A percentile compares a stretch with the other conserved stretches of the same genome.
These are phyloP conservation scores for Argyrosomus japonicus DNA, from an alignment of 2,113 vertebrate genomes.

Conservation along the genomic window DNA sequence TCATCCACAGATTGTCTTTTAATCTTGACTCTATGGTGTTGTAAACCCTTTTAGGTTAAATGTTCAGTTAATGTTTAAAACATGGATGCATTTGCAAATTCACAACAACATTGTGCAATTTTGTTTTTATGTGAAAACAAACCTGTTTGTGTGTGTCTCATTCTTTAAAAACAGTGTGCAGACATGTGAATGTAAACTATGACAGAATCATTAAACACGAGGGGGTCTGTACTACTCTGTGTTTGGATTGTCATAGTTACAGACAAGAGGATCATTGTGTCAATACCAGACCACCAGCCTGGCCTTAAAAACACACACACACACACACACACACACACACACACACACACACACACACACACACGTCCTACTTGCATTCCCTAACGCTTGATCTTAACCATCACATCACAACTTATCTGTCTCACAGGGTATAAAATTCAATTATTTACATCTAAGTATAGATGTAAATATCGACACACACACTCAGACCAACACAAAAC, in stretches of 20 bases:
- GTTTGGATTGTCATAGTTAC: slow-evolving; percentile 74
- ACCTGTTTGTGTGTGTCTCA: too few relatives aligned
- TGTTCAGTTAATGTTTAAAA: neutral
- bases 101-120: neutral
- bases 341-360: neutral
- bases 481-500: too few relatives aligned
- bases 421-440: neutral
- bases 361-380: neutral
- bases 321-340: slow-evolving; percentile 11
- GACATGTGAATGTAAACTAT: neutral
- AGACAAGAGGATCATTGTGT: slow-evolving; percentile 62
- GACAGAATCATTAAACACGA: neutral
- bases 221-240: slow-evolving; percentile 1
- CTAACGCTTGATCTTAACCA: neutral
- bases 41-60: neutral
- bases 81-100: neutral
- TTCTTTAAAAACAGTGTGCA: neutral
- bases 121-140: too few relatives aligned
- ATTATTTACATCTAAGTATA: neutral
- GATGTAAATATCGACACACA: neutral
- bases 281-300: slow-evolving; percentile 44
- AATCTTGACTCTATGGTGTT: neutral
- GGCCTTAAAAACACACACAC: neutral
- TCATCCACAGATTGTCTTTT: neutral
- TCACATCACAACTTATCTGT: neutral